A percentile compares a stretch with the other conserved stretches of the same genome.
phyloP scores from a whole-genome alignment of 2,888 invertebrate genomes.

The Mantis religiosa region DNA sequence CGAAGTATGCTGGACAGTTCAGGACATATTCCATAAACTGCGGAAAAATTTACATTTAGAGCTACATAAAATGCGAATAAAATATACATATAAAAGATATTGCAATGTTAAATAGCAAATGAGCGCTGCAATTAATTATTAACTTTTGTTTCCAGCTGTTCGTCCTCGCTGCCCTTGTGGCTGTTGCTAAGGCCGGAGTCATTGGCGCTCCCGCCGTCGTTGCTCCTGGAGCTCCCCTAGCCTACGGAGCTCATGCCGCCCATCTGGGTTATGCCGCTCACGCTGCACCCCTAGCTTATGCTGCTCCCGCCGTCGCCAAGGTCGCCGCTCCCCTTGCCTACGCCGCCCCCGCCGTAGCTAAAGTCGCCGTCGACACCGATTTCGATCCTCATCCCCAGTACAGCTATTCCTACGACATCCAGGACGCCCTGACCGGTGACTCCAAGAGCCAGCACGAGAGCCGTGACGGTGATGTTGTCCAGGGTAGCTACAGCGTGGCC shows the following conservation, averaged over 20 bases:
- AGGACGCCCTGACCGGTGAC: constrained; percentile 33
- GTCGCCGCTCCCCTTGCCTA: constrained; percentile 3
- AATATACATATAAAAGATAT: too few species aligned
- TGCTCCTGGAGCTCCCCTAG: constrained; percentile 18
- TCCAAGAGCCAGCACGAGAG: constrained; percentile 32
- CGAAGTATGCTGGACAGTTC: too few species aligned
- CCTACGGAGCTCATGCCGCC: constrained; percentile 17
- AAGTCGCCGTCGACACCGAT: constrained; percentile 30
- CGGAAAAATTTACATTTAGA: too few species aligned
- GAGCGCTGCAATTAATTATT: neutral
- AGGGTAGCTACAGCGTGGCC: constrained; percentile 31
- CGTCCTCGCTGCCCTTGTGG: constrained; percentile 31
- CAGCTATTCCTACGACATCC: constrained; percentile 33
- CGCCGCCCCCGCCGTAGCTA: constrained; percentile 18
- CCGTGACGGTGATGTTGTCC: constrained; percentile 32
- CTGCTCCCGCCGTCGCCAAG: neutral
- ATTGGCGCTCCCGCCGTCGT: constrained; percentile 13
- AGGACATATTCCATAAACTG: too few species aligned
- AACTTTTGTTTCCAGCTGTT: constrained; percentile 19
- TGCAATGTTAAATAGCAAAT: too few species aligned
- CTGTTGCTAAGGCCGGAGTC: constrained; percentile 29
- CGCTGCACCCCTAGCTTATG: constrained; percentile 31
- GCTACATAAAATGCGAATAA: too few species aligned
- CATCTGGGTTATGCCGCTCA: constrained; percentile 4
- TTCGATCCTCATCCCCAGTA: constrained; percentile 32